Base-by-base conservation (phyloP, 2,888 invertebrate species). In the Dynastes hyllus region DNA sequence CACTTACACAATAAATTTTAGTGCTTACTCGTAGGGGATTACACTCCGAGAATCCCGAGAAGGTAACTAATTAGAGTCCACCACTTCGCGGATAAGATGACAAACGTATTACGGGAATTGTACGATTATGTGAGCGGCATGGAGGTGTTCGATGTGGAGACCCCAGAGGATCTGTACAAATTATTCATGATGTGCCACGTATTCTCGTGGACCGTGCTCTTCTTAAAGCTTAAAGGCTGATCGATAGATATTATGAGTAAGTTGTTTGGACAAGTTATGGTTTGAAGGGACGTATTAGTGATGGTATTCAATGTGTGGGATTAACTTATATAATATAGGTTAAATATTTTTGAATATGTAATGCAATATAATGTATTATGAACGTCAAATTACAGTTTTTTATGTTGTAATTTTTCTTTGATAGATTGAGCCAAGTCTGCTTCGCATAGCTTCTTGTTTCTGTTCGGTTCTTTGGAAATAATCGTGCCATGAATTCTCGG, bases 171-270 rank as follows among this genome's bases (percentile, higher is more conserved):
- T 71, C 73, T 83, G 8, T 83, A 83, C 80, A 82, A 81, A 29
- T 80, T 83, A 50, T 82, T 82, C 78, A 83, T 83, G 82, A 70
- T 82, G 63, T 83, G 83, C 71, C 83, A 83, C 79, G 66, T 83
- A 9, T 83, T 83, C 53, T 82, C 82, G 2, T 83, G 83, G 83
- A 71, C 82, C 8, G 80, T 83, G n/a, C 79, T 83, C 45, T 79
- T 82, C 22, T 81, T 80, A 78, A 83, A 83, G 73, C 80, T 82
- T 55, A 63, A 67, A 29, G 77, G 77, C 27, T 79, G 61, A 66
- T 27, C 13, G 3, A 6, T 5, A 13, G 50, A 45, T 29, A 6
- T 2, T 22, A 58, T n/a, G 13, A 58, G 16, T 40, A 40, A 67
- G 11, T 53, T 53, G 13, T 13, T 53, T 16, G 53, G 13, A 1